A percentile compares a stretch with the other conserved stretches of the same genome.
Evolutionary conservation across 2,113 vertebrate species (phyloP).

Genomic region (Machaerirhynchus nigripectus): DNA sequence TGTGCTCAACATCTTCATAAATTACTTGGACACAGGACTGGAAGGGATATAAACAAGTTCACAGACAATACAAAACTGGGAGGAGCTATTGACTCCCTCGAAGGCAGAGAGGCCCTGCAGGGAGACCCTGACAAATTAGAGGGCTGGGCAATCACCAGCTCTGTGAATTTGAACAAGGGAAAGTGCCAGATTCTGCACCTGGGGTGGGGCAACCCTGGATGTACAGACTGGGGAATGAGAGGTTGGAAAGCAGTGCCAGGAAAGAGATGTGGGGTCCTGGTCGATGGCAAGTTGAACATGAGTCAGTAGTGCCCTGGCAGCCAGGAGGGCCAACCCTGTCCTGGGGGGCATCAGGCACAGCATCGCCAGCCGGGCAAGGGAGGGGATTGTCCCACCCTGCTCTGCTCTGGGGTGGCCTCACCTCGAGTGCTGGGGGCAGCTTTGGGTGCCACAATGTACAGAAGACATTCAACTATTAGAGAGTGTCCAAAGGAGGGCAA

Average conservation of each 20-base stretch:
- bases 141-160: background rate
- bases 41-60: background rate
- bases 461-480: background rate
- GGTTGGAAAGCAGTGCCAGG: background rate
- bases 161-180: background rate
- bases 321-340: background rate
- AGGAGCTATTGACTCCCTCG: background rate
- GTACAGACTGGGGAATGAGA: background rate
- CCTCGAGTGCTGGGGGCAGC: accelerated
- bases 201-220: background rate
- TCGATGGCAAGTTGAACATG: accelerated
- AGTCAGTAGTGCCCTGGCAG: background rate
- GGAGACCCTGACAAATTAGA: background rate
- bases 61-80: background rate
- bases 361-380: background rate
- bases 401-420: accelerated
- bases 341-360: background rate
- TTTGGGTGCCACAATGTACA: background rate
- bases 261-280: background rate
- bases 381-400: background rate
- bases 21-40: accelerated
- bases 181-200: background rate
- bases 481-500: background rate
- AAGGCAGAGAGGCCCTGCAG: background rate
- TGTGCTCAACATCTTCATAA: background rate